Conservation (phyloP, 2,113 vertebrate species). For the Parus major region DNA sequence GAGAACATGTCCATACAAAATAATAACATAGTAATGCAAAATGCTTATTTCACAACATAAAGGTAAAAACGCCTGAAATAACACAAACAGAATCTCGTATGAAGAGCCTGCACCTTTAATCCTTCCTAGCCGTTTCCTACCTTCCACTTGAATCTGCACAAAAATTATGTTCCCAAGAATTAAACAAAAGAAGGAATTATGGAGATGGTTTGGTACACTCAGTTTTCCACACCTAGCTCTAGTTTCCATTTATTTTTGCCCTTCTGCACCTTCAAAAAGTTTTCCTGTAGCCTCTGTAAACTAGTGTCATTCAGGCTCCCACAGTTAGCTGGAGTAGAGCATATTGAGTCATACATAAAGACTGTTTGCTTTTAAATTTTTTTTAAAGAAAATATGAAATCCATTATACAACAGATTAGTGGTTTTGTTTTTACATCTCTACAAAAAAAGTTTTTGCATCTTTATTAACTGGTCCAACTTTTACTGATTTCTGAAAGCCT, state of each 20-base stretch:
- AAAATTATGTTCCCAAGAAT: slow-evolving; percentile 65
- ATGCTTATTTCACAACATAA: slow-evolving; percentile 81
- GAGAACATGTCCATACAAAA: slow-evolving; percentile 90
- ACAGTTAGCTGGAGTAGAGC: slow-evolving; percentile 59
- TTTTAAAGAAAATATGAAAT: slow-evolving; percentile 74
- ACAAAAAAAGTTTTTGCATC: slow-evolving; percentile 72
- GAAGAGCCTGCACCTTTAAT: slow-evolving; percentile 74
- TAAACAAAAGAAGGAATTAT: slow-evolving; percentile 66
- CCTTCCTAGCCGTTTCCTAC: slow-evolving; percentile 69
- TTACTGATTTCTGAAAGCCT: slow-evolving; percentile 70
- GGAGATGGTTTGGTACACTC: slow-evolving; percentile 51
- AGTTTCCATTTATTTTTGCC: slow-evolving; percentile 54
- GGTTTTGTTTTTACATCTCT: slow-evolving; percentile 75
- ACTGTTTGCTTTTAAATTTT: slow-evolving; percentile 58
- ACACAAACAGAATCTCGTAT: slow-evolving; percentile 77
- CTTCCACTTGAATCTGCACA: slow-evolving; percentile 35
- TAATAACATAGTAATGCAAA: slow-evolving; percentile 82
- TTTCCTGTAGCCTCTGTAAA: slow-evolving; percentile 51
- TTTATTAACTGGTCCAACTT: slow-evolving; percentile 71
- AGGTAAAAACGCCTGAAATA: slow-evolving; percentile 77
- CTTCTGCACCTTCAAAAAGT: slow-evolving; percentile 59
- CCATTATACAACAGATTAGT: slow-evolving; percentile 73
- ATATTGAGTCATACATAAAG: slow-evolving; percentile 63
- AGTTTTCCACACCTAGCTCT: slow-evolving; percentile 52
- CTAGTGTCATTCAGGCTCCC: slow-evolving; percentile 53